Evolutionary conservation across 2,888 invertebrate genomes (phyloP).

Genomic region (Pristionchus exspectatus): DNA sequence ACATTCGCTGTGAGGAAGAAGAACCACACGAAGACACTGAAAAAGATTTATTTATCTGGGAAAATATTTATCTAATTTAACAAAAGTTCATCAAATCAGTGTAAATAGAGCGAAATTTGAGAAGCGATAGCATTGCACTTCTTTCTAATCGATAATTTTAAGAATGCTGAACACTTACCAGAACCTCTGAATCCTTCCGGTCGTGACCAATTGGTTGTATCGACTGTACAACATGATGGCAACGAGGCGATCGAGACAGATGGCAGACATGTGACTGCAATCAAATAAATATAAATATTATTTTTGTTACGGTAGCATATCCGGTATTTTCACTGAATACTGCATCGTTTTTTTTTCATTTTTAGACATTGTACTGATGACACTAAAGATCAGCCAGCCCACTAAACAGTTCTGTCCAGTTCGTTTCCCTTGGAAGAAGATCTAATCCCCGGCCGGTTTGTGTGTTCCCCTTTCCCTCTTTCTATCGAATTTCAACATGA

Average conservation of each 20-base stretch:
- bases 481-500: conserved; percentile 44
- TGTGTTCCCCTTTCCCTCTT: neutral
- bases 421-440: neutral
- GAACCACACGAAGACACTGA: conserved; percentile 73
- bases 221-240: conserved; percentile 76
- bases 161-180: conserved; percentile 57
- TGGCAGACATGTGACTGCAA: conserved; percentile 77
- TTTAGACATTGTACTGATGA: too few relatives aligned
- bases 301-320: too few relatives aligned
- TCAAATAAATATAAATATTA: neutral
- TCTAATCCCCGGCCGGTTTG: neutral
- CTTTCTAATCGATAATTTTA: neutral
- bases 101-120: too few relatives aligned
- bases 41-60: neutral
- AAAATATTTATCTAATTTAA: too few relatives aligned
- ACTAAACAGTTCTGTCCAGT: neutral
- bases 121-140: neutral
- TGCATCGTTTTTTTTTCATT: neutral
- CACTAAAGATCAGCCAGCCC: neutral
- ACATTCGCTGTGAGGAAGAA: conserved; percentile 72
- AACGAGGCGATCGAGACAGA: conserved; percentile 77
- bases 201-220: conserved; percentile 74
- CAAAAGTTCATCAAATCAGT: too few relatives aligned
- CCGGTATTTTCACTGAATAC: neutral
- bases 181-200: conserved; percentile 65